Conservation (phyloP, 1,140 invertebrate species). For the Temnothorax curvispinosus region DNA sequence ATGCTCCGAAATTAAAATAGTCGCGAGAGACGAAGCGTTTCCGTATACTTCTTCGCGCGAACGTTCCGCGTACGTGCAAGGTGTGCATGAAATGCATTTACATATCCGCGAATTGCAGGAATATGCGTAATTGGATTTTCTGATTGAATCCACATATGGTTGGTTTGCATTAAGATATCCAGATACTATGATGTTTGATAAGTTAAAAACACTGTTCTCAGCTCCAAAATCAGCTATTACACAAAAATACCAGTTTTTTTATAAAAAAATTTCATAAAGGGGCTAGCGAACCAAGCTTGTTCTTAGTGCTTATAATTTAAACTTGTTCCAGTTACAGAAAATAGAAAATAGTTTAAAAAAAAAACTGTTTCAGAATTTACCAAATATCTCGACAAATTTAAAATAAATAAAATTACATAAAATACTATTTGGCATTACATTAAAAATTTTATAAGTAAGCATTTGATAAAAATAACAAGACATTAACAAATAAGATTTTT, state of each 20-base stretch:
- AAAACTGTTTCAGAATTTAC: neutral
- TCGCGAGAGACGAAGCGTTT: neutral
- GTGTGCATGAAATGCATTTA: constrained; percentile 4
- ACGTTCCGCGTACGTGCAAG: neutral
- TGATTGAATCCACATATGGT: constrained; percentile 9
- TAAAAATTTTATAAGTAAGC: neutral
- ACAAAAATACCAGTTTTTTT: too few species aligned
- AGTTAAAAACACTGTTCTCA: constrained; percentile 2
- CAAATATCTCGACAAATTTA: neutral
- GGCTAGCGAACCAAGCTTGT: neutral
- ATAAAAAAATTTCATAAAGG: too few species aligned
- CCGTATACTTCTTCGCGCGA: neutral
- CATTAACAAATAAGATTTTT: neutral
- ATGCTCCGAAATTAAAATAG: constrained; percentile 50
- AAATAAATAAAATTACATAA: neutral
- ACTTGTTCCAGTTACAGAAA: neutral
- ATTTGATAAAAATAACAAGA: neutral
- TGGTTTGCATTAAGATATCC: neutral
- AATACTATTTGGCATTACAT: neutral
- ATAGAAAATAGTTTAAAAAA: neutral
- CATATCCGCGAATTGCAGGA: constrained; percentile 30
- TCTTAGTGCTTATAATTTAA: neutral
- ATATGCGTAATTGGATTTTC: constrained; percentile 25
- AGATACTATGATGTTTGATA: neutral
- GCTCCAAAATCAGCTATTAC: neutral